Base-by-base conservation (phyloP, 2,113 vertebrate genomes). In the Chionomys nivalis region DNA sequence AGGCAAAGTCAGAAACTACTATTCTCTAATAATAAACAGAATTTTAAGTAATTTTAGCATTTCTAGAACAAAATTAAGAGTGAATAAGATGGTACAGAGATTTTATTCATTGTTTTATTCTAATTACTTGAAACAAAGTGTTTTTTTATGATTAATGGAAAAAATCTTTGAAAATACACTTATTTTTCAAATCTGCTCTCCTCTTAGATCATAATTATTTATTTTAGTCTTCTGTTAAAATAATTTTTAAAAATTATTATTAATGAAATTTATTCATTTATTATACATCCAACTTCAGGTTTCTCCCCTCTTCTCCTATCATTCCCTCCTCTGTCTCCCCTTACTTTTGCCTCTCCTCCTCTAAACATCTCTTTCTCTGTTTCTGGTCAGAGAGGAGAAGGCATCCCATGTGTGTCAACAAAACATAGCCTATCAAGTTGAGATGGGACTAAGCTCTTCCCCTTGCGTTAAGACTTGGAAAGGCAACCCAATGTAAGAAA, bases 191-290 rank as follows among this genome's bases (percentile, higher is more conserved):
- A 47, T 52, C 2, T 78, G 14, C 0, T 90, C 4, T 77, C 24
- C 85, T 87, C 13, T 68, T 90, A 85, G 2, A 75, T 5, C 83
- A 4, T 65, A 11, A 0, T 36, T 86, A 91, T 76, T 28, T 81
- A 44, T n/a, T 75, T 91, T 68, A n/a, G 58, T 63, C 13, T 90
- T 61, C 16, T 92, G 49, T 85, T 88, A 63, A 90, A 95, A 88
- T 90, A 70, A 11, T 66, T 58, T 89, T 77, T 17, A 70, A 36
- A 70, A 70, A 36, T 7, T 70, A 7, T 70, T 70, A 70, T 70
- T n/a, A 36, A 7, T 36, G 17, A 70, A 70, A 70, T 21, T 21
- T n/a, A 72, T n/a, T 72, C 17, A 72, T 70, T 66, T 63, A 33
- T 70, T 72, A n/a, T 72, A 72, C 17, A n/a, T 36, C 17, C 36